Percentiles rank a stretch among this genome's conserved stretches.
These are phyloP conservation scores for Varanus salvator DNA, from an alignment of 2,113 vertebrate genomes.

Conservation along the genomic window DNA sequence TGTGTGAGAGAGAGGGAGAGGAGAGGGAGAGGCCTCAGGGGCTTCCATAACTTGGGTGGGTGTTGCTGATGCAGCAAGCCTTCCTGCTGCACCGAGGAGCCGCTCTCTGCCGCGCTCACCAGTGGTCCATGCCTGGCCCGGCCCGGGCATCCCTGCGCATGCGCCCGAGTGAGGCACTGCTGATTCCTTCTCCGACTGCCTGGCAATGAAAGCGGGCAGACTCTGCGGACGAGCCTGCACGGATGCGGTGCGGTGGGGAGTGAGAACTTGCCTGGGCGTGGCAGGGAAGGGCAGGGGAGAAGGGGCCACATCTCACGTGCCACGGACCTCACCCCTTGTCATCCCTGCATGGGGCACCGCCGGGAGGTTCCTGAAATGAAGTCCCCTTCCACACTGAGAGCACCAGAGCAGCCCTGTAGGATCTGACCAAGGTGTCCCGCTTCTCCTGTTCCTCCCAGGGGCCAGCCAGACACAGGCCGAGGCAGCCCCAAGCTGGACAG, in stretches of 20 bases:
- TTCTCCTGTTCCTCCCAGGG: neutral
- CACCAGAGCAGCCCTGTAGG: neutral
- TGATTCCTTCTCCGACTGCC: neutral
- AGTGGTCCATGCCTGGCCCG: too few species aligned
- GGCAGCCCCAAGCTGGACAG: neutral
- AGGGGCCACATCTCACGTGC: neutral
- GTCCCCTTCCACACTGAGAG: neutral
- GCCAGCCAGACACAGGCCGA: neutral
- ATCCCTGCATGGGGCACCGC: neutral
- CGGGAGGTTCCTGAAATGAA: neutral
- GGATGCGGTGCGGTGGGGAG: too few species aligned
- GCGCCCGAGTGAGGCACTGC: constrained; percentile 2
- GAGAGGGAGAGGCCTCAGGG: neutral
- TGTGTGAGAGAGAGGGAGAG: neutral
- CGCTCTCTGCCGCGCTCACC: too few species aligned
- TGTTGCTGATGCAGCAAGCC: neutral
- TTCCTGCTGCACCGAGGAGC: neutral
- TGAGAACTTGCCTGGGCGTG: neutral
- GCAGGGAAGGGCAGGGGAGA: neutral
- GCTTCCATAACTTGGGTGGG: too few species aligned
- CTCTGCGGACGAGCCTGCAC: neutral
- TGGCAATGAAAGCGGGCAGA: constrained; percentile 3
- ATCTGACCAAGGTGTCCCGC: neutral
- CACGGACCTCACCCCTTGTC: neutral
- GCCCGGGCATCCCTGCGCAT: neutral